A percentile compares a stretch with the other conserved stretches of the same genome.
Evolutionary conservation across 2,797 vertebrate species (phyloP).

Genomic region (Vultur gryphus): DNA sequence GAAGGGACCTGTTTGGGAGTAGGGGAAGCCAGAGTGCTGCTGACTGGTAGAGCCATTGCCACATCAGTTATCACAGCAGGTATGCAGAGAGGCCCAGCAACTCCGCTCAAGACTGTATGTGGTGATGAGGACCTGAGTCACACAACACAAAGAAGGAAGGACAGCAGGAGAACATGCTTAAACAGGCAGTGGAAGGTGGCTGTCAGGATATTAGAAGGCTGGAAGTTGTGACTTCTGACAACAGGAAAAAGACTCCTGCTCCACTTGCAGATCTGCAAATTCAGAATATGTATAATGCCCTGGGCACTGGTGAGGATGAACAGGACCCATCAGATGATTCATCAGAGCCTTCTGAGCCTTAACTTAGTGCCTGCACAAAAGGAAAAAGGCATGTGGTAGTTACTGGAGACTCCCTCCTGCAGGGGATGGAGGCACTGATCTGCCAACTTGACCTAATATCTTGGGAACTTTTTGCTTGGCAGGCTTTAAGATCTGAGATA

Average conservation of each 20-base stretch:
- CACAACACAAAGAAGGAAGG: neutral
- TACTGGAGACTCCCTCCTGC: neutral
- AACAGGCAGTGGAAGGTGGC: neutral
- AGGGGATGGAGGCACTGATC: neutral
- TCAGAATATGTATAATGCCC: neutral
- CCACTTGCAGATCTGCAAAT: neutral
- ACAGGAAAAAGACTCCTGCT: neutral
- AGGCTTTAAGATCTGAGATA: neutral
- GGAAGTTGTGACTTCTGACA: neutral
- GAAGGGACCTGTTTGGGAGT: rapidly evolving
- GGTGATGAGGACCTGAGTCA: neutral
- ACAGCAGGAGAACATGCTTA: neutral
- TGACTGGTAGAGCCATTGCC: neutral
- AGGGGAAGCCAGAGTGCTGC: neutral
- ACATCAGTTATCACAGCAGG: neutral
- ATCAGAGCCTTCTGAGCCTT: neutral
- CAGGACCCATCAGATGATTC: neutral
- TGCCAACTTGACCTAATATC: neutral
- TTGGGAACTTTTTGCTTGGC: neutral
- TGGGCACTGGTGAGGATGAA: neutral
- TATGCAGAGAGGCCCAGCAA: neutral
- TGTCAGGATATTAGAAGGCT: neutral
- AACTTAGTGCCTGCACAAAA: neutral
- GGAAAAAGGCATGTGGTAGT: neutral
- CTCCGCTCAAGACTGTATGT: neutral